These are phyloP conservation scores for Lophotis ruficrista DNA, from an alignment of 2,113 vertebrate genomes.

Conservation along the genomic window DNA sequence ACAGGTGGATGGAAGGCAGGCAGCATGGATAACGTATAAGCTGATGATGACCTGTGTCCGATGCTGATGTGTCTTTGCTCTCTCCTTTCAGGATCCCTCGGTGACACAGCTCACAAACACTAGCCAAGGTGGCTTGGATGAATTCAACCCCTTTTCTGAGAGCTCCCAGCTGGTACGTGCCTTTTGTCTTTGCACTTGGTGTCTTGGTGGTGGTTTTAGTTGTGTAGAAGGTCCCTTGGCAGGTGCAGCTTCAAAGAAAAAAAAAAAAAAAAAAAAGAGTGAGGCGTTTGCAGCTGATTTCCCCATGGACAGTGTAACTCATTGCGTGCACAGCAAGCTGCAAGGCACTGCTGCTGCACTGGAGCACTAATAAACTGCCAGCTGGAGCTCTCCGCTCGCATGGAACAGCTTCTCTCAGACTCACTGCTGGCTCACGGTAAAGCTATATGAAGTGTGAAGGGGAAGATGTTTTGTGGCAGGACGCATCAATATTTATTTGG, in stretches of 20 bases:
- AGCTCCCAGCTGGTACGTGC: constrained; percentile 75
- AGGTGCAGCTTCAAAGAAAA: neutral
- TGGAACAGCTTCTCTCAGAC: neutral
- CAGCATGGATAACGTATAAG: accelerated
- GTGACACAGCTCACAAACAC: constrained; percentile 86
- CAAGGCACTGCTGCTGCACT: neutral
- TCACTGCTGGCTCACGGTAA: neutral
- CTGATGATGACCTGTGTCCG: accelerated
- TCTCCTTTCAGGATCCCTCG: constrained; percentile 85
- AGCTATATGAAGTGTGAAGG: neutral
- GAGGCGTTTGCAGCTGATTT: neutral
- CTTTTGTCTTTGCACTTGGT: accelerated
- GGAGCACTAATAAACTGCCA: neutral
- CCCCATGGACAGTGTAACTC: accelerated
- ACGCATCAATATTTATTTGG: neutral
- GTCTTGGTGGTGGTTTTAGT: neutral
- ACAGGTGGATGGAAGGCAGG: neutral
- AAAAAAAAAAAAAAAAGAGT: too few species aligned
- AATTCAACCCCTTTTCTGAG: constrained; percentile 92
- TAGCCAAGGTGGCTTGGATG: constrained; percentile 72
- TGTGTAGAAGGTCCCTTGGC: neutral
- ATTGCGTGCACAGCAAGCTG: accelerated
- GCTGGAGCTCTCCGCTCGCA: neutral
- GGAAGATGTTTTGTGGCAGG: neutral
- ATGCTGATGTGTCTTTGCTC: neutral